Conservation (phyloP, 1,140 invertebrate genomes). For the Laodelphax striatellus region DNA sequence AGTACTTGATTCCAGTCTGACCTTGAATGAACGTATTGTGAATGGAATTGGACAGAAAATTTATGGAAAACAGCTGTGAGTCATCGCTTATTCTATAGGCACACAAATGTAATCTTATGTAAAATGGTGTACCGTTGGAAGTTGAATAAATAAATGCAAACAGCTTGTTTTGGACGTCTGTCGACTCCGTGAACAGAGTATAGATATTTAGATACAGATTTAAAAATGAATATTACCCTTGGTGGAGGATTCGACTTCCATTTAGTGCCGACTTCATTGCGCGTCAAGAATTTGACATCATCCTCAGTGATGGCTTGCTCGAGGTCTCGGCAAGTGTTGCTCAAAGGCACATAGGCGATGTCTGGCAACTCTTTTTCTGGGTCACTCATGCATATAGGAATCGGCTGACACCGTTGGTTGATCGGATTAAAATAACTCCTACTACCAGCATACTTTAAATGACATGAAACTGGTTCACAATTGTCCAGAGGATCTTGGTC, state of each 20-base stretch:
- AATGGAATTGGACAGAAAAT: no score
- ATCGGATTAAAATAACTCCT: conserved; percentile 32
- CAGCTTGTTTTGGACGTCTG: no score
- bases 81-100: no score
- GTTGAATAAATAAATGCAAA: no score
- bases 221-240: background rate
- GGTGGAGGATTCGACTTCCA: conserved; percentile 2
- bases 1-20: no score
- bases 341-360: conserved; percentile 23
- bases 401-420: conserved; percentile 31
- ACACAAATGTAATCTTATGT: no score
- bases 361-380: conserved; percentile 27
- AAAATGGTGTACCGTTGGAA: no score
- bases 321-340: conserved; percentile 23
- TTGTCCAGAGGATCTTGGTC: conserved; percentile 38
- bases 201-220: no score
- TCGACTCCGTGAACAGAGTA: no score
- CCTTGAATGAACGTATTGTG: no score
- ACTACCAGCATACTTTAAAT: conserved; percentile 36
- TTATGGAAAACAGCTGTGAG: no score
- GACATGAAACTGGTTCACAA: conserved; percentile 39
- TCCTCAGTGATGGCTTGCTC: conserved; percentile 19
- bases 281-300: conserved; percentile 17
- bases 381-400: conserved; percentile 32
- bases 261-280: conserved; percentile 13